Base-by-base conservation (phyloP, 2,797 vertebrate species). In the Sorex maritimensis region DNA sequence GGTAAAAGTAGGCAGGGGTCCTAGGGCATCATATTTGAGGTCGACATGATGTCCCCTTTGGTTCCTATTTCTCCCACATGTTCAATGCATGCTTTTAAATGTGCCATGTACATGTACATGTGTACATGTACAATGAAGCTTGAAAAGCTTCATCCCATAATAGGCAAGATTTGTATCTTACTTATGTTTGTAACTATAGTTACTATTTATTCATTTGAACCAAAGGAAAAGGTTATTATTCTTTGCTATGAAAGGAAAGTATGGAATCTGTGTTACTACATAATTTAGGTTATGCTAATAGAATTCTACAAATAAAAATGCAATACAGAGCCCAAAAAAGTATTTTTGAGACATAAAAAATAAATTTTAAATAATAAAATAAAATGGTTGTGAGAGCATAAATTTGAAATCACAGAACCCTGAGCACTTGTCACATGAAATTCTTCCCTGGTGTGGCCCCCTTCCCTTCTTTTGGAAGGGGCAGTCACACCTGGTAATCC, bases 251-350 rank as follows among this genome's bases (percentile, higher is more conserved):
- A 74, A 81, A 84, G 71, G 34, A 83, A 89, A 86, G 17, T 81
- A 23, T 44, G 79, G 83, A 61, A 30, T 63, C 19, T 87, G 49
- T 30, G 38, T 88, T 69, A 21, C 24, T 79, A 86, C 75, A 83
- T 44, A 44, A 86, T 13, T 28, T 73, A 86, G 90, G 52, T 49
- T 78, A 65, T 49, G 21, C 26, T 8, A 82, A 90, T 80, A 73
- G 46, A 87, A 88, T 79, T 89, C n/a, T 72, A 46, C 69, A 52
- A 78, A 81, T 58, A 38, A 93, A 74, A 91, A 92, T 85, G 26
- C 69, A 73, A 72, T 67, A 68, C 49, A 72, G 26, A 30, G 34
- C 34, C 28, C 5, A 44, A 44, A 44, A 44, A 82, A 83, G 46
- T 46, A 83, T 75, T 74, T 38, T 52, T 91, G 69, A 92, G 2